Evolutionary conservation across 2,888 invertebrate genomes (phyloP).

Genomic region (Drosophila cognata): DNA sequence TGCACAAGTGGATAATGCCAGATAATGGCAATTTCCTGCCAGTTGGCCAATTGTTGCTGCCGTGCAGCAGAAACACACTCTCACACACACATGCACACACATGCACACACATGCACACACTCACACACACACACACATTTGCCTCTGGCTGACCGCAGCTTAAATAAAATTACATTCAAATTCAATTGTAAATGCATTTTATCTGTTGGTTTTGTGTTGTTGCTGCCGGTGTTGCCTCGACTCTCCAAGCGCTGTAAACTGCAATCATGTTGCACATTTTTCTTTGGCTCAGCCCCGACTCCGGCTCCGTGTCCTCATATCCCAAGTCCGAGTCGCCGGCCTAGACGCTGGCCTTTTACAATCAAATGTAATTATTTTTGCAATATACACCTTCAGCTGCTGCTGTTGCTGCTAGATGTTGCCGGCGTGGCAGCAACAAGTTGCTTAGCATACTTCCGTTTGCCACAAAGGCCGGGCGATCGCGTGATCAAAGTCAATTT

Average conservation of each 20-base stretch:
- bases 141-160: constrained; percentile 81
- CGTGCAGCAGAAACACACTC: constrained; percentile 51
- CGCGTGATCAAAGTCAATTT: constrained; percentile 85
- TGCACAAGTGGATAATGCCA: constrained; percentile 82
- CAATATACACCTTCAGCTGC: constrained; percentile 81
- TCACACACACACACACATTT: constrained; percentile 32
- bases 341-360: constrained; percentile 80
- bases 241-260: constrained; percentile 71
- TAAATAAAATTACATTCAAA: constrained; percentile 83
- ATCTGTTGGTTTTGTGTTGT: constrained; percentile 80
- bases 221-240: constrained; percentile 48
- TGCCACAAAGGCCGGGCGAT: constrained; percentile 78
- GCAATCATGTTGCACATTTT: constrained; percentile 84
- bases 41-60: constrained; percentile 80
- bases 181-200: constrained; percentile 84
- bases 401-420: constrained; percentile 50
- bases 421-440: constrained; percentile 76
- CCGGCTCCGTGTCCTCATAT: constrained; percentile 11
- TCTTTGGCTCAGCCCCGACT: constrained; percentile 61
- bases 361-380: constrained; percentile 82
- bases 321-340: constrained; percentile 41
- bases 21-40: constrained; percentile 83
- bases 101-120: not conserved
- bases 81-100: not conserved
- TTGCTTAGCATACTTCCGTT: constrained; percentile 83